A percentile compares a stretch with the other conserved stretches of the same genome.
Evolutionary conservation across 2,888 invertebrate species (phyloP).

Genomic region (Thecophora atra): DNA sequence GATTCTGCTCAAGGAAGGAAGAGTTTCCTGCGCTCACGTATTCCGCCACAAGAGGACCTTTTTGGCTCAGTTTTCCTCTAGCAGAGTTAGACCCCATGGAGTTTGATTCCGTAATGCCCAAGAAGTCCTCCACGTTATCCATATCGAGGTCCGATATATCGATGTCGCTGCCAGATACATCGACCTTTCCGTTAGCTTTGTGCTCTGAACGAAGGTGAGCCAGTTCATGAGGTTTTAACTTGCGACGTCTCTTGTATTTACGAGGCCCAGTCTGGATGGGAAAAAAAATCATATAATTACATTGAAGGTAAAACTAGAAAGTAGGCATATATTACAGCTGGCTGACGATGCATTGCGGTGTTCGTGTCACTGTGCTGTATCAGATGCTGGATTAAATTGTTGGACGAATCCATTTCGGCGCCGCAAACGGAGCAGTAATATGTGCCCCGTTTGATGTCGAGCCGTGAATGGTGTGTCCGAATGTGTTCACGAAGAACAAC

Average conservation of each 20-base stretch:
- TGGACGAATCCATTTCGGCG: slow-evolving; percentile 75
- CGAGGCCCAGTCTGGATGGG: slow-evolving; percentile 73
- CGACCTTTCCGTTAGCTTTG: slow-evolving; percentile 51
- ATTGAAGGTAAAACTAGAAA: not conserved
- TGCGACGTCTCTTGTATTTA: slow-evolving; percentile 83
- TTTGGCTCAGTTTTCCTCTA: slow-evolving; percentile 20
- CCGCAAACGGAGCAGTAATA: slow-evolving; percentile 83
- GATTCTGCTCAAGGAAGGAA: slow-evolving; percentile 18
- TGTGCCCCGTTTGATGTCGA: slow-evolving; percentile 76
- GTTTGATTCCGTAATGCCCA: slow-evolving; percentile 52
- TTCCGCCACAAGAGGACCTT: not conserved
- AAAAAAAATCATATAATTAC: not conserved
- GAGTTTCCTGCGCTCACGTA: slow-evolving; percentile 14
- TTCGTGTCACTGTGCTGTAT: slow-evolving; percentile 88
- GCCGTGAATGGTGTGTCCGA: slow-evolving; percentile 84
- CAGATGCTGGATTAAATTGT: slow-evolving; percentile 81
- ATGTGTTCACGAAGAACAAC: slow-evolving; percentile 87
- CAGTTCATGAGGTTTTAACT: slow-evolving; percentile 74
- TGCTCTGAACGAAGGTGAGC: slow-evolving; percentile 62
- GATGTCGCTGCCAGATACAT: slow-evolving; percentile 59
- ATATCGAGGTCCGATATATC: slow-evolving; percentile 64
- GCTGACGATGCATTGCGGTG: slow-evolving; percentile 82
- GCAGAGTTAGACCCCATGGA: slow-evolving; percentile 36
- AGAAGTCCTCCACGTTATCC: slow-evolving; percentile 64
- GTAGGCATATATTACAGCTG: slow-evolving; percentile 68